Percentiles rank a stretch among this genome's conserved stretches.
These are phyloP conservation scores for fruit fly (Drosophila melanogaster) DNA, from an alignment of 1,140 invertebrate species.

Conservation along the genomic window DNA sequence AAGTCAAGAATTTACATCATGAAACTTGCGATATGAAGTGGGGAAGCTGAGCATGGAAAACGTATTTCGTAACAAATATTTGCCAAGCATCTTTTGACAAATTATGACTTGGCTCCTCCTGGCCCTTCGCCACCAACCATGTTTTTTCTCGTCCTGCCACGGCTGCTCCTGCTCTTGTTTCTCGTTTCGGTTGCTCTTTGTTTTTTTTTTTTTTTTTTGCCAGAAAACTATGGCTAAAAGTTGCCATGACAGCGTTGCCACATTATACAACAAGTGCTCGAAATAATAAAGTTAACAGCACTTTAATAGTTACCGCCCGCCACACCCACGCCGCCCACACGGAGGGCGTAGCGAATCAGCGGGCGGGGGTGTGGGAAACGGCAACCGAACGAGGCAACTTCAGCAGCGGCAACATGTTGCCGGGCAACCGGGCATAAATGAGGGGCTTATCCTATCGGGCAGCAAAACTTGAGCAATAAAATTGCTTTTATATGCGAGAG, in stretches of 20 bases:
- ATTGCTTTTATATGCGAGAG: slow-evolving; percentile 70
- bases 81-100: slow-evolving; percentile 77
- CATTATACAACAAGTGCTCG: slow-evolving; percentile 82
- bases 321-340: slow-evolving; percentile 11
- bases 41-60: slow-evolving; percentile 54
- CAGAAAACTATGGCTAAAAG: slow-evolving; percentile 69
- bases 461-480: slow-evolving; percentile 81
- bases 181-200: slow-evolving; percentile 16
- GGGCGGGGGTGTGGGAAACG: slow-evolving; percentile 1
- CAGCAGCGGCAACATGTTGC: slow-evolving; percentile 73
- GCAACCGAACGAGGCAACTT: slow-evolving; percentile 15
- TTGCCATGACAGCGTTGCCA: slow-evolving; percentile 78
- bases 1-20: slow-evolving; percentile 59
- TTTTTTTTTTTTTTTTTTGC: slow-evolving; percentile 49
- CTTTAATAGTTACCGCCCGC: slow-evolving; percentile 74
- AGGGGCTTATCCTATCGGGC: slow-evolving; percentile 77
- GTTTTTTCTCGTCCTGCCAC: slow-evolving; percentile 5
- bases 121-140: slow-evolving; percentile 10
- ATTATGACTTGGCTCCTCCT: slow-evolving; percentile 67
- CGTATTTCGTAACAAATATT: slow-evolving; percentile 71
- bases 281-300: slow-evolving; percentile 83
- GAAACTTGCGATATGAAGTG: slow-evolving; percentile 45
- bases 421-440: slow-evolving; percentile 76
- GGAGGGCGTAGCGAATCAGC: not conserved
- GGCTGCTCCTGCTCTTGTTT: not conserved